Evolutionary conservation across 2,888 invertebrate species (phyloP).

Genomic region (Ellobium chinense): DNA sequence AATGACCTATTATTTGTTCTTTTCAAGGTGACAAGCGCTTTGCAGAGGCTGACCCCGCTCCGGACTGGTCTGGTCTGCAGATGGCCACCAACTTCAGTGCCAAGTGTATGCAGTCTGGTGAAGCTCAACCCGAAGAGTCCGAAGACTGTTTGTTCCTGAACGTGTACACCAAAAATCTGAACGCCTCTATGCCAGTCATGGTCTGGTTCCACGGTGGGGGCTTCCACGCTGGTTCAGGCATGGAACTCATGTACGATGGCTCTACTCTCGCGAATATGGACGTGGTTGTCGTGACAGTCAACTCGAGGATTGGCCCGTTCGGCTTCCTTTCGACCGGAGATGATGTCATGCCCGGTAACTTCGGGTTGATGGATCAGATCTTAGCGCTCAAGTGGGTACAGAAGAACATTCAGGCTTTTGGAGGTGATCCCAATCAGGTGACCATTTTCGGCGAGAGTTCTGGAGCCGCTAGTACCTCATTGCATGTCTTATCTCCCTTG

Average conservation of each 20-base stretch:
- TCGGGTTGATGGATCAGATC: conserved; percentile 17
- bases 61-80: conserved; percentile 1
- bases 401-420: conserved; percentile 30
- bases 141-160: conserved; percentile 29
- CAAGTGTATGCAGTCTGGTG: neutral
- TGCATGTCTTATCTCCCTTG: conserved; percentile 19
- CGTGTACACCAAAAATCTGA: conserved; percentile 1
- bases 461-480: conserved; percentile 12
- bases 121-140: neutral
- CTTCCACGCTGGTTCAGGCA: neutral
- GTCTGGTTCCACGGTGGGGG: conserved; percentile 22
- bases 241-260: neutral
- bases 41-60: neutral
- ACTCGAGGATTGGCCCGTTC: conserved; percentile 18
- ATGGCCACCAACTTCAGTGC: neutral
- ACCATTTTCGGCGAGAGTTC: conserved; percentile 35
- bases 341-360: conserved; percentile 34
- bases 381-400: conserved; percentile 30
- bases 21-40: neutral
- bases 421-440: conserved; percentile 12
- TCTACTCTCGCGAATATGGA: neutral
- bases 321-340: conserved; percentile 32
- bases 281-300: conserved; percentile 7
- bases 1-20: neutral
- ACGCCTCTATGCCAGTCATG: conserved; percentile 1